Base-by-base conservation (phyloP, 1,140 invertebrate genomes). In the Lucilia cuprina region DNA sequence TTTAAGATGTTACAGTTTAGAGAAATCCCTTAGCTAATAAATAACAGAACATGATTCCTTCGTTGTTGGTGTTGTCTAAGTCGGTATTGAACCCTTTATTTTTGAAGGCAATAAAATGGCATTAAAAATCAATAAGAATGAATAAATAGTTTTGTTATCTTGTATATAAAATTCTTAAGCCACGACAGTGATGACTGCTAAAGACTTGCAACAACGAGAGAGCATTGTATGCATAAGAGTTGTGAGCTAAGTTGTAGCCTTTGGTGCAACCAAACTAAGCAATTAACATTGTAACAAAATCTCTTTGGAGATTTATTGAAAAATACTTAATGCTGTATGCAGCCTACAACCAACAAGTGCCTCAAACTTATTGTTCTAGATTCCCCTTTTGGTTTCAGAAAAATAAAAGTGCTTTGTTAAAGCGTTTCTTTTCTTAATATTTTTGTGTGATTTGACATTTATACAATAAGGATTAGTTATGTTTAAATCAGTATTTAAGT, bases 401-500 rank as follows among this genome's bases (percentile, higher is more conserved):
- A 55, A 17, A 55, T 55, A 55, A 14, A n/a, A 55, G 5, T 14
- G 50, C 74, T 34, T 78, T 47, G 75, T 78, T 78, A 17, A 8
- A 7, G 17, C 5, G 17, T 47, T 80, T 25, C 9, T 17, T 47
- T 49, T 80, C 21, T 50, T 49, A 14, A 19, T 78, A n/a, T 47
- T 78, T 41, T 19, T 78, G 34, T 80, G 41, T 50, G 41, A 80
- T 80, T 80, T 80, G 77, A 80, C 77, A 49, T 80, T 50, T 80
- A 49, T 35, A 80, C 77, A 80, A 80, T 80, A 80, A 80, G 77
- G 77, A 80, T 80, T 80, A 80, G 77, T 80, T 80, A 19, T 80
- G 77, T 80, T 80, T 80, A 49, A 80, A 80, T 47, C 7, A 80
- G 77, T 21, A 78, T 78, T 78, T 47, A 78, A 78, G 35, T 47